Base-by-base conservation (phyloP, 92 coral and sea anemone species). In the Siderastrea siderea region DNA sequence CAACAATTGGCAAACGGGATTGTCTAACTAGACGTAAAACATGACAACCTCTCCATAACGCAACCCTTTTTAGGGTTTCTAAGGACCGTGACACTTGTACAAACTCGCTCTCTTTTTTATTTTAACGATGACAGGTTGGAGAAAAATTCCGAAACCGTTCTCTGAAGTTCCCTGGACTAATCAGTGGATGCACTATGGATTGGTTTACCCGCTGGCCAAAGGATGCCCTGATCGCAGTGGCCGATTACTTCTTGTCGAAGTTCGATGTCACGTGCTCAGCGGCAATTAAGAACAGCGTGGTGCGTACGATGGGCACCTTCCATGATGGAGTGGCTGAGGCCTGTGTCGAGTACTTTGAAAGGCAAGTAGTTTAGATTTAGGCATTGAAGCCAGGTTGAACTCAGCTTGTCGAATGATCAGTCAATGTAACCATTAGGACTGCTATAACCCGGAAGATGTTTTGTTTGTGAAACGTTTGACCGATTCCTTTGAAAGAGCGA, bases 151-250 rank as follows among this genome's bases (percentile, higher is more conserved):
- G 98, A 50, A 95, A 95, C 58, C 96, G 98, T 10, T 95, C 98
- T 2, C 71, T 95, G 70, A 95, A 95, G 86, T 95, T 95, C 68
- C 98, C 98, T 50, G 98, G 98, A 46, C 90, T 95, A 11, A 95
- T 93, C 83, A 95, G 98, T 61, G 98, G 98, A 13, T 95, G 98
- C 38, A 95, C 98, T 26, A 95, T 95, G 98, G 98, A 95, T 78
- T 95, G 98, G 98, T 95, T 95, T 77, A 95, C 98, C 86, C 98
- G 98, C 92, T 95, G 98, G 98, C 98, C 98, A 38, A 95, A 95
- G 75, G 98, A 95, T 74, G 98, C 98, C 67, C 81, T 95, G 91
- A 91, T 95, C 71, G 98, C 98, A 63, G 98, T 95, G 43, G 98
- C 98, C 47, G 98, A 95, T 78, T 95, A 95, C 89, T 95, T 95